A percentile compares a stretch with the other conserved stretches of the same genome.
Evolutionary conservation across 2,797 vertebrate species (phyloP).

Genomic region (Muscicapa striata): DNA sequence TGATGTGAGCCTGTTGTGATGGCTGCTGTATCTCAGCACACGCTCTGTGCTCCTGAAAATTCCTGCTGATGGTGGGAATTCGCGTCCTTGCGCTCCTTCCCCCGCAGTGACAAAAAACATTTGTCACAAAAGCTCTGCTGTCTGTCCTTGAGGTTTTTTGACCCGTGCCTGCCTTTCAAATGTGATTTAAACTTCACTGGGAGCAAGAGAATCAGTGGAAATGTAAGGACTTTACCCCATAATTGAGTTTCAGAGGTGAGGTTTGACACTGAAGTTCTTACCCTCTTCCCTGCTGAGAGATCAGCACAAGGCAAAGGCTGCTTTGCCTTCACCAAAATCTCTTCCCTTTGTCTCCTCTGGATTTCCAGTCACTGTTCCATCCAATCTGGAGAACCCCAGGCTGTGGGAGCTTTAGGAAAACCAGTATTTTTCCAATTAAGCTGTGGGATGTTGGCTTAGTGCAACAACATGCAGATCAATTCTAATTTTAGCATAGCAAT

Average conservation of each 20-base stretch:
- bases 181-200: neutral
- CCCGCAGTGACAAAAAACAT: neutral
- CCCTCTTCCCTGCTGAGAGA: neutral
- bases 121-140: neutral
- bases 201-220: neutral
- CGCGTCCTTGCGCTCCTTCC: accelerated
- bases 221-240: neutral
- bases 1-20: neutral
- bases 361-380: neutral
- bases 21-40: neutral
- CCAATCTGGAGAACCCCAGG: neutral
- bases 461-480: neutral
- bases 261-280: neutral
- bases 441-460: neutral
- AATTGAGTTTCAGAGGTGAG: neutral
- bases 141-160: neutral
- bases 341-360: neutral
- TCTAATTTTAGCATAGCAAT: neutral
- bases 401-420: neutral
- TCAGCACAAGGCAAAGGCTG: neutral
- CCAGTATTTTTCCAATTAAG: neutral
- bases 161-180: neutral
- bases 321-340: neutral
- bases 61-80: neutral
- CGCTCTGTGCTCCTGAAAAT: neutral